These are phyloP conservation scores for Macrobrachium rosenbergii DNA, from an alignment of 1,140 invertebrate genomes.

Conservation along the genomic window DNA sequence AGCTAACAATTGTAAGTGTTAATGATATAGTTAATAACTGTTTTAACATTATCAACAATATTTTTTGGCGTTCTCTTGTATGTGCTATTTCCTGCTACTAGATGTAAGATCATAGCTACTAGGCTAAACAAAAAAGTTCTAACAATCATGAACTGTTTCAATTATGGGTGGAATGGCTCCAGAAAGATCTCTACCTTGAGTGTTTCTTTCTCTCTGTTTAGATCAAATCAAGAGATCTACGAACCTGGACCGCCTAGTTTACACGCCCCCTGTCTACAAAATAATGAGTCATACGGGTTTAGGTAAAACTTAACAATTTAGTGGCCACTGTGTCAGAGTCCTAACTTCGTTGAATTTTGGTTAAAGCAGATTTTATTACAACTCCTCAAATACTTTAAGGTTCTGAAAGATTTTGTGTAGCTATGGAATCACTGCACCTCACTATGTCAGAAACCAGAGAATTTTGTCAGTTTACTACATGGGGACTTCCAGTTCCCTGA, in stretches of 20 bases:
- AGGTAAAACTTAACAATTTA: conserved; percentile 59
- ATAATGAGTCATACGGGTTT: conserved; percentile 62
- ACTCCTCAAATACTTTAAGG: no score
- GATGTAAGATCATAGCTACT: not conserved
- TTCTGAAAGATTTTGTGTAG: no score
- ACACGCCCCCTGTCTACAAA: conserved; percentile 61
- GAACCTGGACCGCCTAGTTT: conserved; percentile 62
- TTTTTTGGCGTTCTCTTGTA: no score
- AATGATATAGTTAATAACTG: no score
- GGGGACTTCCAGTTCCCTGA: no score
- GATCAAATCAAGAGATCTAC: conserved; percentile 39
- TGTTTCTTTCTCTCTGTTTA: conserved; percentile 41
- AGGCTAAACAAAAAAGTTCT: not conserved
- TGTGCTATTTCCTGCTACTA: not conserved
- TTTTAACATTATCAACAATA: no score
- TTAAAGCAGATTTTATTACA: not conserved
- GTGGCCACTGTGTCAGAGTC: conserved; percentile 2
- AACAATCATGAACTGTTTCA: not conserved
- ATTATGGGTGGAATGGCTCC: not conserved
- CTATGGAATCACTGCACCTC: no score
- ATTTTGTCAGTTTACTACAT: no score
- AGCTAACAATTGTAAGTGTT: not conserved
- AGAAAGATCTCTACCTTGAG: not conserved
- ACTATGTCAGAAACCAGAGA: no score
- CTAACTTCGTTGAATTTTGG: not conserved